phyloP scores from a whole-genome alignment of 2,888 invertebrate species.

The Tridacna crocea region DNA sequence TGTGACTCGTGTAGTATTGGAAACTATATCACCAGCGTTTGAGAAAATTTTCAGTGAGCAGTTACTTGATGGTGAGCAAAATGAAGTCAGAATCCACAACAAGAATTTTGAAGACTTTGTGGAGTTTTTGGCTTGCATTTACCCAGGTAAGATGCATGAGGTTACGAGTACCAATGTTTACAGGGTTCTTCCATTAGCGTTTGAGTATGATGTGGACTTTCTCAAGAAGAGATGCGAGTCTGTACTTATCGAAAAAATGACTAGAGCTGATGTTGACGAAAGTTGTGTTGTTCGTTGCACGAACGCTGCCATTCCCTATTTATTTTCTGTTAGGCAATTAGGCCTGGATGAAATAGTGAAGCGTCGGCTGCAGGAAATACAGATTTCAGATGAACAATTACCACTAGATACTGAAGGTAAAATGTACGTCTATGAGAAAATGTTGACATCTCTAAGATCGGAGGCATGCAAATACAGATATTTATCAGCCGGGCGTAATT shows the following conservation, averaged over 20 bases:
- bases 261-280: not conserved
- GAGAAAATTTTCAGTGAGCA: not conserved
- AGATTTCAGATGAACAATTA: too few species aligned
- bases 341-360: too few species aligned
- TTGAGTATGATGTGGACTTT: not conserved
- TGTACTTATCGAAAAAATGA: not conserved
- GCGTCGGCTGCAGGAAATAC: too few species aligned
- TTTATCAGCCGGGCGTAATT: not conserved
- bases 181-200: not conserved
- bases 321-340: too few species aligned
- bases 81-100: not conserved
- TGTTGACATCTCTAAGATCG: not conserved
- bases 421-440: too few species aligned
- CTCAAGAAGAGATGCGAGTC: not conserved
- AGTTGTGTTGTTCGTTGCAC: not conserved
- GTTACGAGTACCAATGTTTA: not conserved
- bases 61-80: not conserved
- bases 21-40: not conserved
- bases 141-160: not conserved
- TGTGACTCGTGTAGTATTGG: not conserved
- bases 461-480: conserved; percentile 8
- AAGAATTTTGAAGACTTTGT: conserved; percentile 2
- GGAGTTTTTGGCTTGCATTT: conserved; percentile 18
- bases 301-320: too few species aligned
- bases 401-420: too few species aligned